phyloP scores from a whole-genome alignment of 2,888 invertebrate genomes.

The Drosophila kanekoi region DNA sequence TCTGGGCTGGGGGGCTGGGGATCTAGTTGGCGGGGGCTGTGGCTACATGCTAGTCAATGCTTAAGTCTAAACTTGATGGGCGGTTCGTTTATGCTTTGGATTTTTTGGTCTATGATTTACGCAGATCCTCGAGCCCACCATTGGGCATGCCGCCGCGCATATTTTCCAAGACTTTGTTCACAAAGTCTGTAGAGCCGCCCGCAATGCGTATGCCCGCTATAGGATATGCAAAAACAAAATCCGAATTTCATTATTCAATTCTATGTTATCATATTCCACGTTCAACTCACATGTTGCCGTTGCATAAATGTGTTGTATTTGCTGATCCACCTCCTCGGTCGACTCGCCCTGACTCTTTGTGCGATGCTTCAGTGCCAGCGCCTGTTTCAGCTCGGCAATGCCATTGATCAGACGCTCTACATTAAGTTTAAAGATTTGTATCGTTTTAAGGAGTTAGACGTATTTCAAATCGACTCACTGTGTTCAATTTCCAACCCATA shows the following conservation, averaged over 20 bases:
- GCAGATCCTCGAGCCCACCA: slow-evolving; percentile 91
- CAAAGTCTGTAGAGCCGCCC: slow-evolving; percentile 96
- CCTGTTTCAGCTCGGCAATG: slow-evolving; percentile 91
- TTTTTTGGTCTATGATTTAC: slow-evolving; percentile 80
- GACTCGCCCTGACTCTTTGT: slow-evolving; percentile 81
- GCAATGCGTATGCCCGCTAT: slow-evolving; percentile 93
- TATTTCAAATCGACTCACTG: slow-evolving; percentile 88
- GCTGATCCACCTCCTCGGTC: slow-evolving; percentile 88
- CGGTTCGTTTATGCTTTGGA: slow-evolving; percentile 58
- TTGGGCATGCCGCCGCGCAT: slow-evolving; percentile 92
- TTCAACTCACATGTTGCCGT: slow-evolving; percentile 77
- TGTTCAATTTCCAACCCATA: slow-evolving; percentile 97
- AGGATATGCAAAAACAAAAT: neutral
- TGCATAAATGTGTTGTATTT: slow-evolving; percentile 88
- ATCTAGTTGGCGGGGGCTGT: slow-evolving; percentile 18
- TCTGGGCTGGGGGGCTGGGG: slow-evolving; percentile 13
- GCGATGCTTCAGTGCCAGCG: slow-evolving; percentile 88
- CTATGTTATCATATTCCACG: neutral
- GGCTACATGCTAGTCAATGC: slow-evolving; percentile 37
- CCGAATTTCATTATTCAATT: neutral
- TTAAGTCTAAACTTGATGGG: slow-evolving; percentile 70
- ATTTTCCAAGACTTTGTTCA: slow-evolving; percentile 95
- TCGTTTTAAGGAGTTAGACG: neutral
- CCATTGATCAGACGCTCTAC: slow-evolving; percentile 92
- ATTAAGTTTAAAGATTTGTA: neutral